Evolutionary conservation across 2,888 invertebrate species (phyloP), one percentile per base, ranked within the genome.

Genomic region (Leptinotarsa rubiginosa): DNA sequence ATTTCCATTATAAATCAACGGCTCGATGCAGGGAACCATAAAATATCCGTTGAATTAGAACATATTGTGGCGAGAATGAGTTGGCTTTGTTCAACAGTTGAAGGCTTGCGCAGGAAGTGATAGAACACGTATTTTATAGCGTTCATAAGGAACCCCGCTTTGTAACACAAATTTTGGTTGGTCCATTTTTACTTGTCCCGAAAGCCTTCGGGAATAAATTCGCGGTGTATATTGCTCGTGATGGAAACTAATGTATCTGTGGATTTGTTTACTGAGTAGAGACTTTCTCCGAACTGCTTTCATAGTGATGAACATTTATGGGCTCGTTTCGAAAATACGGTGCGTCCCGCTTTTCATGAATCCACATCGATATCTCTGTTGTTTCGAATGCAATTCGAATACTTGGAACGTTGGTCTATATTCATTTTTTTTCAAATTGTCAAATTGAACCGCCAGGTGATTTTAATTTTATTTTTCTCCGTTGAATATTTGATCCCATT

Each of bases 61-160:
- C 74, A 69, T 77, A 73, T 76, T 76, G 76, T 74, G 69, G 73
- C 49, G 67, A 71, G 71, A 73, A 73, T 49, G 72, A 76, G 73
- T 74, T 72, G 75, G 76, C 77, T 76, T 75, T 77, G 77, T 78
- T 78, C 74, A 78, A 77, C 77, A 77, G 77, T 73, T 74, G 77
- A 77, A 75, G 75, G 70, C 73, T 75, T 70, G 66, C 68, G 73
- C 75, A 72, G 76, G 74, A 74, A 75, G 78, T 78, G 79, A 82
- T 80, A 79, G 78, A 81, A 81, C 80, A 80, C 80, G 81, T 81
- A 79, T 77, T 81, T 79, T 80, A 79, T 81, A 77, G 76, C 77
- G 72, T 76, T 78, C 76, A 72, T 65, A 64, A 70, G 59, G 71
- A 72, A 67, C 76, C 65, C 68, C 66, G 66, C 71, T 79, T 76